A percentile compares a stretch with the other conserved stretches of the same genome.
Evolutionary conservation across 2,113 vertebrate genomes (phyloP).

Genomic region (Pantherophis guttatus): DNA sequence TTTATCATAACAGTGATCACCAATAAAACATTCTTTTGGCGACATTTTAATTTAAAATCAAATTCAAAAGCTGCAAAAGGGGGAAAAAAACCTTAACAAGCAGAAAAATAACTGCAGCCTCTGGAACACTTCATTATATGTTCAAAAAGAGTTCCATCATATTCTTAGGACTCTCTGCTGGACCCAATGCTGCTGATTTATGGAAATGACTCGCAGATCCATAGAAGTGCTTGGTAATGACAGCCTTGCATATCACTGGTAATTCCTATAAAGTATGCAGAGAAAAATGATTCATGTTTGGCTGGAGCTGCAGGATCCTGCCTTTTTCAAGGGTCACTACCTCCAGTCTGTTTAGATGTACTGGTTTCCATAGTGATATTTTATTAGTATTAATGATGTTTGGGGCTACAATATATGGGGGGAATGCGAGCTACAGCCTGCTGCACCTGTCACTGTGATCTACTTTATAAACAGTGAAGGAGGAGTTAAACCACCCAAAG

Average conservation of each 20-base stretch:
- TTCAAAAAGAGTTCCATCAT: slow-evolving; percentile 71
- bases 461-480: slow-evolving; percentile 37
- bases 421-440: slow-evolving; percentile 16
- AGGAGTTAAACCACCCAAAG: slow-evolving; percentile 52
- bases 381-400: slow-evolving; percentile 48
- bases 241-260: slow-evolving; percentile 68
- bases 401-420: slow-evolving; percentile 53
- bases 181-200: slow-evolving; percentile 68
- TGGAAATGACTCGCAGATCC: slow-evolving; percentile 73
- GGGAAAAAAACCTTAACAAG: slow-evolving; percentile 71
- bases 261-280: slow-evolving; percentile 73
- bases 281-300: slow-evolving; percentile 72
- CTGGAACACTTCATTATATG: slow-evolving; percentile 70
- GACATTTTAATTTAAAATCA: slow-evolving; percentile 77
- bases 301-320: slow-evolving; percentile 57
- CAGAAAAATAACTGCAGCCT: slow-evolving; percentile 76
- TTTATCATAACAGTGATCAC: slow-evolving; percentile 76
- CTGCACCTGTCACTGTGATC: slow-evolving; percentile 46
- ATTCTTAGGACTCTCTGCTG: slow-evolving; percentile 60
- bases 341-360: slow-evolving; percentile 60
- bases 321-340: slow-evolving; percentile 67
- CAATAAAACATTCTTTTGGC: slow-evolving; percentile 72
- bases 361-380: slow-evolving; percentile 55
- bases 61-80: slow-evolving; percentile 54
- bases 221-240: slow-evolving; percentile 72